phyloP scores from a whole-genome alignment of 2,113 vertebrate genomes.

The Platichthys flesus region DNA sequence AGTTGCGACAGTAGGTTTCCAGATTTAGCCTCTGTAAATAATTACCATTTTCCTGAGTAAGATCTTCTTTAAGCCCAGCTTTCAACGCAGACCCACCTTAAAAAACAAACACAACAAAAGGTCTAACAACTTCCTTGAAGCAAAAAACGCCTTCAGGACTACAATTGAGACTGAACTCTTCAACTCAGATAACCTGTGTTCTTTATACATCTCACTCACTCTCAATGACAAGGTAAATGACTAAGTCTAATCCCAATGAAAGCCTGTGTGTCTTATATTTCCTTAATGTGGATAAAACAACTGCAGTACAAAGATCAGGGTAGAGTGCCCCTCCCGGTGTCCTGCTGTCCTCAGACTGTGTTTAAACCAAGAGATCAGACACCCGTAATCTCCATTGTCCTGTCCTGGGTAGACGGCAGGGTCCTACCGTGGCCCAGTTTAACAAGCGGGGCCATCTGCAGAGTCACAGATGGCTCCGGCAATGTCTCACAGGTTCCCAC shows the following conservation, averaged over 20 bases:
- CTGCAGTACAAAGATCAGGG: conserved; percentile 46
- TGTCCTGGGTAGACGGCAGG: conserved; percentile 46
- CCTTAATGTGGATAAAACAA: conserved; percentile 46
- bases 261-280: conserved; percentile 59
- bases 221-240: neutral
- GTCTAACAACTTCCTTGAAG: neutral
- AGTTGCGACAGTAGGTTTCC: neutral
- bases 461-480: conserved; percentile 72
- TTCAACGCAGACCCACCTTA: conserved; percentile 10
- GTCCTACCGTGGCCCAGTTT: conserved; percentile 70
- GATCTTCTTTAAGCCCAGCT: neutral
- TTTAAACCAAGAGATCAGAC: conserved; percentile 78
- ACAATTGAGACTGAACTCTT: conserved; percentile 13
- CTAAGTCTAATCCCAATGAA: neutral
- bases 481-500: conserved; percentile 53
- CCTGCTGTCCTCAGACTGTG: conserved; percentile 53
- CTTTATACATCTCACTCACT: conserved; percentile 1
- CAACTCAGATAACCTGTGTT: neutral
- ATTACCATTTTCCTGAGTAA: conserved; percentile 5
- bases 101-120: conserved; percentile 38
- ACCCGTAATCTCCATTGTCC: conserved; percentile 78
- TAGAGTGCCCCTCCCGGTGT: conserved; percentile 52
- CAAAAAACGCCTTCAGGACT: conserved; percentile 6
- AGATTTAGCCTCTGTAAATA: conserved; percentile 28
- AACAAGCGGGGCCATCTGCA: conserved; percentile 71